Percentiles rank a stretch among this genome's conserved stretches.
phyloP scores from a whole-genome alignment of 2,888 invertebrate species.

The Serripes groenlandicus region DNA sequence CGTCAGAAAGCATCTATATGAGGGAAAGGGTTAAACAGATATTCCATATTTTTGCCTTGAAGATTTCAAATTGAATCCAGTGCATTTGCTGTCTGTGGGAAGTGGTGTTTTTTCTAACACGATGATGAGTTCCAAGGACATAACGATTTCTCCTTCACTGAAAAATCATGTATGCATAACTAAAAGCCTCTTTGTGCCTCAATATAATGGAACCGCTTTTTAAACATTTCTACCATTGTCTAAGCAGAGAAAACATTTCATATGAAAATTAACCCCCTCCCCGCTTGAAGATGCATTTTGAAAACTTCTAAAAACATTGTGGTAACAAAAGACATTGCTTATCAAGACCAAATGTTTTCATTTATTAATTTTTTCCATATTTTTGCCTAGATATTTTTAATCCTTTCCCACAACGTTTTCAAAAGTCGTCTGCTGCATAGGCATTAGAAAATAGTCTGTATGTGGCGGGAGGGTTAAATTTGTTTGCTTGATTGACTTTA shows the following conservation, averaged over 20 bases:
- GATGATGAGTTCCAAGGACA: neutral
- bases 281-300: neutral
- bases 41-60: too few relatives aligned
- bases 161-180: neutral
- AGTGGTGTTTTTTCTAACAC: too few relatives aligned
- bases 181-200: constrained; percentile 12
- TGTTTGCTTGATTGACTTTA: neutral
- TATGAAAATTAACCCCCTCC: neutral
- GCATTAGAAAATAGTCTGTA: neutral
- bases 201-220: neutral
- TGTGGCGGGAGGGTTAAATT: neutral
- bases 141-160: neutral
- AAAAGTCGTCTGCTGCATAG: neutral
- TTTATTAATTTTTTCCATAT: neutral
- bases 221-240: neutral
- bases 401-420: neutral
- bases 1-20: too few relatives aligned
- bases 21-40: too few relatives aligned
- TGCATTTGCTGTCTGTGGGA: too few relatives aligned
- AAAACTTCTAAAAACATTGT: neutral
- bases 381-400: neutral
- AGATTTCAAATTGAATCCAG: too few relatives aligned
- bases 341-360: neutral
- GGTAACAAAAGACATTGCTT: neutral
- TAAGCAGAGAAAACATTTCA: too few relatives aligned